Base-by-base conservation (phyloP, 1,140 invertebrate species). In the Heliothis subflexa region DNA sequence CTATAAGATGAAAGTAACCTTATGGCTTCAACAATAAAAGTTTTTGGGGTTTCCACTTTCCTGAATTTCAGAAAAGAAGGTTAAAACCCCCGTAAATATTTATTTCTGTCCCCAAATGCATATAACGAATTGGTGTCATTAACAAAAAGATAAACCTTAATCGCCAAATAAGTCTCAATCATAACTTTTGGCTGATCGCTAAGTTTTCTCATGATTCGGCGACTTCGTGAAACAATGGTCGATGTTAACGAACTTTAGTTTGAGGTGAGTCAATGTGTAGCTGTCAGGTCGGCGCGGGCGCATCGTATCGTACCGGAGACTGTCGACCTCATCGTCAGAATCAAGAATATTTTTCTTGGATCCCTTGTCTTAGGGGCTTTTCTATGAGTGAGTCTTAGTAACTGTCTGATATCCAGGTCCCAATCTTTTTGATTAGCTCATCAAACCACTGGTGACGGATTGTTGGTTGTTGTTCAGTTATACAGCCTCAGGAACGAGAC, bases 141-240 rank as follows among this genome's bases (percentile, higher is more conserved):
- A 18, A n/a, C 52, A 21, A 1, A 57, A 57, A 57, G 12, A 25
- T 12, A 9, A 57, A 12, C 55, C 55, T 25, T 25, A 7, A 57
- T 25, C 18, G n/a, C 18, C 11, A 12, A 57, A 57, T 25, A 25
- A 25, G 11, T 13, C 55, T 21, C 55, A 12, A 57, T 55, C 54
- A 18, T 55, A 16, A 5, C 9, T 5, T 50, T 50, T 13, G 4
- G 3, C 33, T 40, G 33, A 40, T 40, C 33, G 5, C 14, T 1
- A 52, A 55, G 16, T 55, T 16, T 54, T 61, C 25, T 61, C 57
- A n/a, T 73, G 45, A 57, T 64, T 77, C 33, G 59, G 75, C 57
- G 83, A 87, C 83, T 87, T 59, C n/a, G 52, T 83, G 81, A 86
- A 84, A 89, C 86, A 88, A 86, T 85, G 81, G 72, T 59, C 55